phyloP scores from a whole-genome alignment of 92 coral and sea anemone species.

The Parazoanthus atlanticus region DNA sequence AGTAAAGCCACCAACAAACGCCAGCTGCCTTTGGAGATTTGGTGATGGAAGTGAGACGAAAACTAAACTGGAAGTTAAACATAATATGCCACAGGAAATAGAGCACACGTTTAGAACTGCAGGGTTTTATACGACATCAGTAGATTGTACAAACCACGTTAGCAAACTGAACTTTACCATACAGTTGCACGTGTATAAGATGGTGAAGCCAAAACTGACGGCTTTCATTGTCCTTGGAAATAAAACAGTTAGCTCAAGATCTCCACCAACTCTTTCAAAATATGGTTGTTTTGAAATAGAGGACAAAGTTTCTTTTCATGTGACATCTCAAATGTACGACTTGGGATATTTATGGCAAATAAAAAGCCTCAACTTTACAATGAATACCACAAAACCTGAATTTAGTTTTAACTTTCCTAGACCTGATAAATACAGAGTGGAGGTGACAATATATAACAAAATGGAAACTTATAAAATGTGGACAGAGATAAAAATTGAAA shows the following conservation, averaged over 20 bases:
- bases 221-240: conserved; percentile 7
- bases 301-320: not conserved
- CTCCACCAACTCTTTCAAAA: conserved; percentile 11
- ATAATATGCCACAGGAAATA: conserved; percentile 6
- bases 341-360: conserved; percentile 25
- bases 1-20: conserved; percentile 56
- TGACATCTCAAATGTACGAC: conserved; percentile 40
- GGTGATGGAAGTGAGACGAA: conserved; percentile 53
- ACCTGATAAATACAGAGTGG: conserved; percentile 14
- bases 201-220: conserved; percentile 54
- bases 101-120: conserved; percentile 38
- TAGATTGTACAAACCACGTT: conserved; percentile 65
- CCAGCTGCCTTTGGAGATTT: conserved; percentile 71
- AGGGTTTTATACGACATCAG: conserved; percentile 54
- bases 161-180: conserved; percentile 50
- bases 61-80: not conserved
- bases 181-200: conserved; percentile 54
- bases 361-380: conserved; percentile 8
- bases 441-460: conserved; percentile 20
- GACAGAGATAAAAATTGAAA: conserved; percentile 26
- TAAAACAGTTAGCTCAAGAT: conserved; percentile 1
- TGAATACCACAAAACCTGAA: not conserved
- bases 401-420: conserved; percentile 16
- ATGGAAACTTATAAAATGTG: conserved; percentile 2
- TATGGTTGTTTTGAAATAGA: conserved; percentile 16